These are phyloP conservation scores for Muscicapa adusta DNA, from an alignment of 2,113 vertebrate genomes.

Conservation along the genomic window DNA sequence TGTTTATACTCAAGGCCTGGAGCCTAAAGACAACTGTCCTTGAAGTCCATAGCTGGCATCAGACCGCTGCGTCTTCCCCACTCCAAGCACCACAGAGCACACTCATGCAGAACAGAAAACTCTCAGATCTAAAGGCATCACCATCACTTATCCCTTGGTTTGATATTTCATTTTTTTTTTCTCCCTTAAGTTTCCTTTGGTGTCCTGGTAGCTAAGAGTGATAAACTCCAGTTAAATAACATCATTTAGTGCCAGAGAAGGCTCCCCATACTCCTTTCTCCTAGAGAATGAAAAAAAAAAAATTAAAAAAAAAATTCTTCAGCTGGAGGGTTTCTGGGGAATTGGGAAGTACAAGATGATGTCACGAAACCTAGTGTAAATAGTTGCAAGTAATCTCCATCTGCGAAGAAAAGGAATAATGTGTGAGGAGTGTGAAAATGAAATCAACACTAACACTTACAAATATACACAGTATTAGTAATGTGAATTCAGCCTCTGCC, in stretches of 20 bases:
- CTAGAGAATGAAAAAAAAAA: neutral
- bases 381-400: neutral
- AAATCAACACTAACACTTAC: neutral
- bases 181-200: neutral
- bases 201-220: neutral
- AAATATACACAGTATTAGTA: neutral
- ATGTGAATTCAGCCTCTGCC: neutral
- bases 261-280: neutral
- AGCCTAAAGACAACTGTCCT: too few relatives aligned
- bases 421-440: neutral
- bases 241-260: neutral
- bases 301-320: neutral
- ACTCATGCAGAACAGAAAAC: too few relatives aligned
- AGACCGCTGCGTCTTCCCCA: too few relatives aligned
- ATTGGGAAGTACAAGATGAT: neutral
- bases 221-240: neutral
- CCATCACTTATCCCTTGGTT: neutral
- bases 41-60: too few relatives aligned
- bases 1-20: too few relatives aligned
- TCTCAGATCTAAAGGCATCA: too few relatives aligned
- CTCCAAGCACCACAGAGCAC: too few relatives aligned
- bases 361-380: neutral
- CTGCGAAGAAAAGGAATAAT: neutral
- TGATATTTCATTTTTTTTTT: neutral
- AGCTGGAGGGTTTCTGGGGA: neutral